Evolutionary conservation across 2,797 vertebrate genomes (phyloP).

Genomic region (Artibeus lituratus): DNA sequence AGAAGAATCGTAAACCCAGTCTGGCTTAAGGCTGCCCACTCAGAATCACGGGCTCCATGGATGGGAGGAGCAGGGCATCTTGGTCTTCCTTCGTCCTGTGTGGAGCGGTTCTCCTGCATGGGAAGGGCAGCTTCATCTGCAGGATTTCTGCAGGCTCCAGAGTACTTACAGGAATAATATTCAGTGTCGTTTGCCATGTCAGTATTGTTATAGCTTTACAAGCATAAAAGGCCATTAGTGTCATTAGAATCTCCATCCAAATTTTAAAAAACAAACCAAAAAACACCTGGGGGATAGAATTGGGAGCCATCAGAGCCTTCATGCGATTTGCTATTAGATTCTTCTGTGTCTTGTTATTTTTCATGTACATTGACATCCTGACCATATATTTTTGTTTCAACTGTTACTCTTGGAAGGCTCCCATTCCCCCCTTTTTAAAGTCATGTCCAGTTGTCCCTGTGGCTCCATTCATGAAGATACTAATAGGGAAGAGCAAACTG

Average conservation of each 20-base stretch:
- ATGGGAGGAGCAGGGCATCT: neutral
- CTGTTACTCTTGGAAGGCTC: conserved; percentile 22
- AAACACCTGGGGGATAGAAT: neutral
- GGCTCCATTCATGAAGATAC: conserved; percentile 76
- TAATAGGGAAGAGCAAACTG: conserved; percentile 44
- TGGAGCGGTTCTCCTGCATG: neutral
- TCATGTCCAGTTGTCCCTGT: conserved; percentile 70
- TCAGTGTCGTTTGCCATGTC: neutral
- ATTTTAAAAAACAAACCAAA: no score
- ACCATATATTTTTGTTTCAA: neutral
- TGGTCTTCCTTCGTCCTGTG: neutral
- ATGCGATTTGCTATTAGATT: neutral
- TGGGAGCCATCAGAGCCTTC: neutral
- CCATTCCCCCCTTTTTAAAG: neutral
- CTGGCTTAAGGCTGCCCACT: neutral
- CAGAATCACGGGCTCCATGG: neutral
- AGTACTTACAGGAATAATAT: neutral
- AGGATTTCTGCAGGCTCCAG: neutral
- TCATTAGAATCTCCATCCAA: neutral
- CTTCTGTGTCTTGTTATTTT: conserved; percentile 10
- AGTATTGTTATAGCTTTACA: neutral
- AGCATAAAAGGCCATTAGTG: neutral
- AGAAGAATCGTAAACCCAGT: neutral
- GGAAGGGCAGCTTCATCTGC: neutral
- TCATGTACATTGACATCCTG: neutral